Conservation (phyloP, 2,113 vertebrate species). For the Grantiella picta region DNA sequence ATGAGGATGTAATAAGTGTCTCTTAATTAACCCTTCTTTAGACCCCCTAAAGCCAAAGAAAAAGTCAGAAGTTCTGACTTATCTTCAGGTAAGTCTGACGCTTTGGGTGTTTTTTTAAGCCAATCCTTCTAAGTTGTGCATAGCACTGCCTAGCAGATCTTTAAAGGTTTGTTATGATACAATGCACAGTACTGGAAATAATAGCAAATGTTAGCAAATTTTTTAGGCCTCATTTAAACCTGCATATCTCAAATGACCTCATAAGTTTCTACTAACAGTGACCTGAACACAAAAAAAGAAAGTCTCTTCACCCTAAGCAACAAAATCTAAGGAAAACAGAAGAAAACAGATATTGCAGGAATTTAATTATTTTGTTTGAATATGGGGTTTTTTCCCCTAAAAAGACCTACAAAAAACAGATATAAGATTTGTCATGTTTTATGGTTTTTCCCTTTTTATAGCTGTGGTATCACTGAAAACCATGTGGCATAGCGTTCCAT, state of each 20-base stretch:
- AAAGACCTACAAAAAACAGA: background rate
- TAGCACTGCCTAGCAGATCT: background rate
- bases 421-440: background rate
- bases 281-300: background rate
- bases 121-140: background rate
- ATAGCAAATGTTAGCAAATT: background rate
- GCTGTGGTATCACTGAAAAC: background rate
- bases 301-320: background rate
- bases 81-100: background rate
- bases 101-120: background rate
- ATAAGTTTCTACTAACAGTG: background rate
- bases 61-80: background rate
- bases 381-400: background rate
- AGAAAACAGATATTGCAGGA: background rate
- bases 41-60: background rate
- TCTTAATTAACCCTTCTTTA: background rate
- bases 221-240: background rate
- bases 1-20: background rate
- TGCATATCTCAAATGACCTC: background rate
- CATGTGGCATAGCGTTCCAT: fast-evolving
- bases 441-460: background rate
- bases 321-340: background rate
- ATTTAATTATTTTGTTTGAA: background rate
- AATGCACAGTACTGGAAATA: background rate
- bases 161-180: background rate